Conservation (phyloP, 2,888 invertebrate species). For the Hofmannophila pseudospretella region DNA sequence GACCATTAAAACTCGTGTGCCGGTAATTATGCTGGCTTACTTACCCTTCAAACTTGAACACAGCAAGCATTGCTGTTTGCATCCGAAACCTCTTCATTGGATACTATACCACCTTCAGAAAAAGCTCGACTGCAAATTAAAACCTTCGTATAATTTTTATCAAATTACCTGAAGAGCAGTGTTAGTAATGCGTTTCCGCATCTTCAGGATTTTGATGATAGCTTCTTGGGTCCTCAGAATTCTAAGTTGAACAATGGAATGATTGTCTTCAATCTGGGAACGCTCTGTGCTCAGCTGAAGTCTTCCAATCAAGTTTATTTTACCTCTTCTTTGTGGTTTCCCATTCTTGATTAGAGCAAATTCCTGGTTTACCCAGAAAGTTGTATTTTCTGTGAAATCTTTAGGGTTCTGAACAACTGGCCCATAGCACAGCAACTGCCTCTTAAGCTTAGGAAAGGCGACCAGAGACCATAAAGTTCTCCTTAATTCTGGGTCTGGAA, state of each 20-base stretch:
- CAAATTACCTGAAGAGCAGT: conserved; percentile 90
- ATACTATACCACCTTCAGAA: no score
- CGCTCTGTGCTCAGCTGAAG: conserved; percentile 96
- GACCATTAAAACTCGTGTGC: no score
- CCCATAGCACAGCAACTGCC: conserved; percentile 91
- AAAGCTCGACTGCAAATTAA: no score
- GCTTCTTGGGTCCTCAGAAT: conserved; percentile 97
- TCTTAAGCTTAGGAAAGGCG: conserved; percentile 96
- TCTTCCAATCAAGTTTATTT: conserved; percentile 96
- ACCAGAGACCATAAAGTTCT: conserved; percentile 97
- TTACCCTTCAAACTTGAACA: no score
- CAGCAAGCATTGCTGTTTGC: no score
- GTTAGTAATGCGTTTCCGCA: conserved; percentile 96
- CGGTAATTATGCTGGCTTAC: no score
- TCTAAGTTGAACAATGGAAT: conserved; percentile 97
- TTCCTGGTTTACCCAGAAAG: conserved; percentile 98
- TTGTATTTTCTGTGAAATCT: conserved; percentile 94
- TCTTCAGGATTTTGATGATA: conserved; percentile 99
- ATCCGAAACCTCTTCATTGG: no score
- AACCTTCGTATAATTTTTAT: neutral
- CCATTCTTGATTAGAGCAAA: conserved; percentile 97
- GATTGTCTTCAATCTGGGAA: conserved; percentile 97
- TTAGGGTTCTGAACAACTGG: conserved; percentile 91
- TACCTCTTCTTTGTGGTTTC: conserved; percentile 95
- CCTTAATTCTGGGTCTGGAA: conserved; percentile 96